These are phyloP conservation scores for Philopotamus ludificatus DNA, from an alignment of 1,140 invertebrate genomes.

Conservation along the genomic window DNA sequence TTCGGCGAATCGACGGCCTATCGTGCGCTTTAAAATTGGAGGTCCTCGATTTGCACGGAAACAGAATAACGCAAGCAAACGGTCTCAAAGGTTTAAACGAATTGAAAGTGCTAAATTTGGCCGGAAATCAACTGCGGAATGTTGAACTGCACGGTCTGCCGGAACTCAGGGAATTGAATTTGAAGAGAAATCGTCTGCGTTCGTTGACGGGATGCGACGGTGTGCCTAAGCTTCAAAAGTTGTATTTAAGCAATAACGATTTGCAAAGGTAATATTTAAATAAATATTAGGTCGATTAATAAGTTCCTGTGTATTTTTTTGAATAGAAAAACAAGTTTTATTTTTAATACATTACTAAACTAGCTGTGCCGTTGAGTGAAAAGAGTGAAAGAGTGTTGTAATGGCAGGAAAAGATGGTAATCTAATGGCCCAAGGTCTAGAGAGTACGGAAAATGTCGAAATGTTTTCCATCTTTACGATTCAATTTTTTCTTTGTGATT, in stretches of 20 bases:
- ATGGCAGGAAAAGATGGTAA: too few species aligned
- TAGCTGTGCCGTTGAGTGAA: too few species aligned
- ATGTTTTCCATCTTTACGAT: too few species aligned
- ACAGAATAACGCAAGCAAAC: slow-evolving; percentile 68
- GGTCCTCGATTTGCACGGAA: slow-evolving; percentile 90
- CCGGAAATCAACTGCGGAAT: slow-evolving; percentile 80
- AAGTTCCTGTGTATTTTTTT: too few species aligned
- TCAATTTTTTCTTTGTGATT: too few species aligned
- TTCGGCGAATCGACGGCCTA: slow-evolving; percentile 75
- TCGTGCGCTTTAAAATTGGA: slow-evolving; percentile 71
- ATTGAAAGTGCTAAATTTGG: slow-evolving; percentile 86
- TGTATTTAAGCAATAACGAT: slow-evolving; percentile 86
- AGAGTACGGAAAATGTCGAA: too few species aligned
- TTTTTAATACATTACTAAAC: too few species aligned
- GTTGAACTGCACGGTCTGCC: slow-evolving; percentile 72
- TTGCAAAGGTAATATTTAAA: slow-evolving; percentile 63
- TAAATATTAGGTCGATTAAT: slow-evolving; percentile 34
- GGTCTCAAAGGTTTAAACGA: slow-evolving; percentile 62
- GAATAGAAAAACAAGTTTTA: too few species aligned
- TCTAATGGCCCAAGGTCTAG: too few species aligned
- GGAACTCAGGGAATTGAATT: slow-evolving; percentile 82
- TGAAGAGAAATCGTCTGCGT: slow-evolving; percentile 80
- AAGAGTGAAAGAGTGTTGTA: too few species aligned
- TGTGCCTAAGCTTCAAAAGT: slow-evolving; percentile 75
- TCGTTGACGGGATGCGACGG: slow-evolving; percentile 78